A percentile compares a stretch with the other conserved stretches of the same genome.
phyloP scores from a whole-genome alignment of 2,888 invertebrate genomes.

The Agriopis aurantiaria region DNA sequence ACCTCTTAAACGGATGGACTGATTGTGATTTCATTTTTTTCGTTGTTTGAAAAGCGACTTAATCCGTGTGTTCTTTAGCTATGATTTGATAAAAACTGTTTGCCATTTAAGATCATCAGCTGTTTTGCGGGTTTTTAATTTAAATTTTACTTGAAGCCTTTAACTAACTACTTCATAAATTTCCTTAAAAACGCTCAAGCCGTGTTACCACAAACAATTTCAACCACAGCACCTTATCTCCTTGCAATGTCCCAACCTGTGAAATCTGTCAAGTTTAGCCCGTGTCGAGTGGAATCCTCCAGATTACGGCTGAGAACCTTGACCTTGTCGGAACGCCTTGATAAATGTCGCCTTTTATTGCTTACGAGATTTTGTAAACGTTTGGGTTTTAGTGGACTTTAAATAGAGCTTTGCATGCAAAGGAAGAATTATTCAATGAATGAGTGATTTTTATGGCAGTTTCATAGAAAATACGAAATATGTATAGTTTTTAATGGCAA shows the following conservation, averaged over 20 bases:
- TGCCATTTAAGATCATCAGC: too few relatives aligned
- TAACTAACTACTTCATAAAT: background rate
- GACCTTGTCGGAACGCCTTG: slow-evolving; percentile 20
- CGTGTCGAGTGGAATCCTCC: slow-evolving; percentile 16
- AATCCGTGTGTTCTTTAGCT: too few relatives aligned
- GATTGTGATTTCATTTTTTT: too few relatives aligned
- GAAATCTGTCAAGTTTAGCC: slow-evolving; percentile 25
- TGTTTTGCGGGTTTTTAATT: too few relatives aligned
- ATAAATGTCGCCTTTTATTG: slow-evolving; percentile 16
- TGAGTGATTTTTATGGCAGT: background rate
- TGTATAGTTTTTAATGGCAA: too few relatives aligned
- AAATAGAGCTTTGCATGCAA: too few relatives aligned
- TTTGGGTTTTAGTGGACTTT: background rate
- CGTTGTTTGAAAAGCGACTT: too few relatives aligned
- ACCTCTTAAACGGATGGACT: too few relatives aligned
- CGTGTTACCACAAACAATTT: slow-evolving; percentile 13
- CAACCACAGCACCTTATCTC: slow-evolving; percentile 16
- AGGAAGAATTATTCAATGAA: background rate
- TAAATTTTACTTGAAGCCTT: background rate
- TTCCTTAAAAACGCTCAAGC: background rate
- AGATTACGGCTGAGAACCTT: slow-evolving; percentile 23
- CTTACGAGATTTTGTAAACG: background rate
- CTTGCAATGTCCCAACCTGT: slow-evolving; percentile 17
- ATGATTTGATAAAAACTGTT: too few relatives aligned
- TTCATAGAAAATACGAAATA: too few relatives aligned